Conservation (phyloP, 2,113 vertebrate species). For the Halcyon malimbica region DNA sequence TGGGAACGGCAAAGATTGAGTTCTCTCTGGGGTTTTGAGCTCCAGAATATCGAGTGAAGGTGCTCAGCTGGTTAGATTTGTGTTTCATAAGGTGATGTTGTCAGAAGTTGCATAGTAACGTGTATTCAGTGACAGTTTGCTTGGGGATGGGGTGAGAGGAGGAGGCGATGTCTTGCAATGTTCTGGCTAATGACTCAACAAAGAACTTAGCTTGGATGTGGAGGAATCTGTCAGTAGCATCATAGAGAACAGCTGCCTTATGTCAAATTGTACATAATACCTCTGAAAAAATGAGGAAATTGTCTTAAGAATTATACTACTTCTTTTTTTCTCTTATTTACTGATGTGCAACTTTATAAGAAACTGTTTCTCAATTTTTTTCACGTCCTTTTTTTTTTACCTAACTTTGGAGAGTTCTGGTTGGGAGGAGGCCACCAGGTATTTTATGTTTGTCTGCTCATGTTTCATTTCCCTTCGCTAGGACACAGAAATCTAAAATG, state of each 20-base stretch:
- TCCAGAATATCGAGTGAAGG: background rate
- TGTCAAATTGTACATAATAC: background rate
- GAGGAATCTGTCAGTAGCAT: background rate
- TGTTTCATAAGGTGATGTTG: background rate
- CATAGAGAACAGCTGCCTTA: background rate
- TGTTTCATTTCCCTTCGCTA: background rate
- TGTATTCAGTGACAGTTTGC: background rate
- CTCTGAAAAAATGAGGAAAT: background rate
- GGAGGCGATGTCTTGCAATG: background rate
- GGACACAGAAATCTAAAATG: background rate
- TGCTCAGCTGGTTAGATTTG: background rate
- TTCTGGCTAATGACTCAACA: background rate
- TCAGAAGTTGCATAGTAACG: background rate
- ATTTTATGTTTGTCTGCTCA: background rate
- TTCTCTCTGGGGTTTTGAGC: background rate
- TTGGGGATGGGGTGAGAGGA: background rate
- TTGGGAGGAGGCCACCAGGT: accelerated
- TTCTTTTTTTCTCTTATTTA: background rate
- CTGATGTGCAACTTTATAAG: background rate
- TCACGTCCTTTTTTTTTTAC: background rate
- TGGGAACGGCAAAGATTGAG: background rate
- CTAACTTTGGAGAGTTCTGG: background rate
- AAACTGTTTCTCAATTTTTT: background rate
- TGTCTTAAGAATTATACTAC: background rate
- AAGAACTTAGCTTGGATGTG: background rate